Evolutionary conservation across 2,797 vertebrate genomes (phyloP), one percentile per base, ranked within the genome.

Genomic region (Aselliscus stoliczkanus): DNA sequence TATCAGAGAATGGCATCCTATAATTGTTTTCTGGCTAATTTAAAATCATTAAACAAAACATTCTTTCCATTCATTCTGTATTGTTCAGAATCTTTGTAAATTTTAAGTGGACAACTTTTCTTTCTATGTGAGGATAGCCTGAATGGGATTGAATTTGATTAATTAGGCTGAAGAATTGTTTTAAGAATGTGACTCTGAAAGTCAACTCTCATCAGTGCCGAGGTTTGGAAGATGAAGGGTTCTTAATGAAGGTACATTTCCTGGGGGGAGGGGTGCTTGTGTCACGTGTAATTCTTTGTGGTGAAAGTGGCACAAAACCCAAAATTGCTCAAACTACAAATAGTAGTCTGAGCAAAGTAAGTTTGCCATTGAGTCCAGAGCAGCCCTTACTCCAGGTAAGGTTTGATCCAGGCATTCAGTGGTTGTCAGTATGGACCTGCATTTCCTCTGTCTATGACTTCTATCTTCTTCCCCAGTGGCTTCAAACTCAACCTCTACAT

Each of bases 61-160:
- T 87, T 80, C 34, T 96, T 86, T 95, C 29, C 90, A 86, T 95
- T 80, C 70, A 79, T 87, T 95, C 44, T 87, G 27, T 54, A 31
- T 84, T 97, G 29, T 92, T 96, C 80, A 90, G 34, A 85, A 37
- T 79, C 65, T 91, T 94, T 84, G 21, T 60, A 95, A 94, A 92
- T 90, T 92, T 82, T 91, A 83, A 92, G 47, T 54, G 23, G 52
- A 60, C 64, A 94, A 64, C 25, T 93, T 95, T 94, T 83, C 54
- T 95, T 67, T 85, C 70, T 83, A 80, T 84, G 25, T 47, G 79
- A 97, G 70, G 89, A 76, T 52, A 92, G 65, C 50, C 87, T 92
- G 72, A 92, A 37, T 80, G 18, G 29, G 87, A 91, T 92, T 92
- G 88, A 94, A 93, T 89, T 82, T 91, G 69, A 96, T 93, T 96